Conservation (phyloP, 2,113 vertebrate species). For the Eleginops maclovinus region DNA sequence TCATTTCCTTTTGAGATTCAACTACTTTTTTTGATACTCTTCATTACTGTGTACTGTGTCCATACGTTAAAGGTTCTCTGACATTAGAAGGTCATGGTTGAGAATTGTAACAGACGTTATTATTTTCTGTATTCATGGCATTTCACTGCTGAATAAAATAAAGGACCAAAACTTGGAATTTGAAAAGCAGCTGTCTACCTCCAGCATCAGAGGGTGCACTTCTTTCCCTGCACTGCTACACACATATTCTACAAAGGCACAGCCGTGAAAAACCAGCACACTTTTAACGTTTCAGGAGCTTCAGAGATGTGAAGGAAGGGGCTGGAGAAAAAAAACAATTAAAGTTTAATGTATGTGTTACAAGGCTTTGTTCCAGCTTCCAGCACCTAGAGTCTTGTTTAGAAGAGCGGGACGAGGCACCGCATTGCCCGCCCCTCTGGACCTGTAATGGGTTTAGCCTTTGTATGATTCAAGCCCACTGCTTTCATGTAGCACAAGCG, state of each 20-base stretch:
- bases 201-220: conserved; percentile 93
- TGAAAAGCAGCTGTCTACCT: conserved; percentile 99
- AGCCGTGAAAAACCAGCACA: conserved; percentile 90
- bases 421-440: conserved; percentile 84
- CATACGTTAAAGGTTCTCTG: conserved; percentile 98
- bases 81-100: conserved; percentile 99
- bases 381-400: conserved; percentile 89
- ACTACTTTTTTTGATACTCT: conserved; percentile 98
- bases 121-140: conserved; percentile 99
- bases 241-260: conserved; percentile 89
- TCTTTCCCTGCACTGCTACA: conserved; percentile 59
- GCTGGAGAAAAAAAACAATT: conserved; percentile 87
- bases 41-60: conserved; percentile 99
- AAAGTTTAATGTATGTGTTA: conserved; percentile 94
- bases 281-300: conserved; percentile 89
- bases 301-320: conserved; percentile 75
- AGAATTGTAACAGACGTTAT: conserved; percentile 99
- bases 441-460: conserved; percentile 87
- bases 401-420: conserved; percentile 83
- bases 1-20: conserved; percentile 94
- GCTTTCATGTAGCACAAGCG: conserved; percentile 84
- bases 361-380: conserved; percentile 89
- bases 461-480: conserved; percentile 82
- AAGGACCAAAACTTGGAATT: conserved; percentile 99
- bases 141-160: conserved; percentile 99